Conservation (phyloP, 2,888 invertebrate genomes). For the Pollenia amentaria region DNA sequence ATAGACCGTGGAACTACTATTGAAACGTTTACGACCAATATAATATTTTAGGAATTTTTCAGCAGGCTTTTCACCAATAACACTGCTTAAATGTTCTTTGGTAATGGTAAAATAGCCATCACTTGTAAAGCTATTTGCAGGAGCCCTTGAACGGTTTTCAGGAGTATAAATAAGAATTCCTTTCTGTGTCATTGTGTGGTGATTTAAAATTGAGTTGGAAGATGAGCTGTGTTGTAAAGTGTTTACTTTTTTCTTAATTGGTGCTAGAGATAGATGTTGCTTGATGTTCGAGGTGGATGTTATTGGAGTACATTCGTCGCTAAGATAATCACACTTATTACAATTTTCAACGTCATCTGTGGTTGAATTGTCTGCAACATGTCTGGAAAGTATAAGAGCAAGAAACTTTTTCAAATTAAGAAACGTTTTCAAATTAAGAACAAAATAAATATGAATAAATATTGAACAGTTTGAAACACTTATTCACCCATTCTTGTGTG, state of each 20-base stretch:
- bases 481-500: too few relatives aligned
- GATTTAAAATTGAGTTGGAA: background rate
- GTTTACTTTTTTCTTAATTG: background rate
- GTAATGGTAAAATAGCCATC: slow-evolving; percentile 77
- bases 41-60: slow-evolving; percentile 79
- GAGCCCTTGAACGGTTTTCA: slow-evolving; percentile 12
- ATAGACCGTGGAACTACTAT: slow-evolving; percentile 79
- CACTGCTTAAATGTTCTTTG: slow-evolving; percentile 76
- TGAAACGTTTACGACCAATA: slow-evolving; percentile 78
- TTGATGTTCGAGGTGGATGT: slow-evolving; percentile 78
- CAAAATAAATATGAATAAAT: too few relatives aligned
- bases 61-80: slow-evolving; percentile 79
- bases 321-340: slow-evolving; percentile 58
- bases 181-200: slow-evolving; percentile 49
- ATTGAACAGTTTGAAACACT: too few relatives aligned
- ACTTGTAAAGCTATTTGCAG: slow-evolving; percentile 47
- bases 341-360: slow-evolving; percentile 80
- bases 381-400: slow-evolving; percentile 69
- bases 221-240: slow-evolving; percentile 4
- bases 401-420: too few relatives aligned
- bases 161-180: slow-evolving; percentile 79
- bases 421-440: too few relatives aligned
- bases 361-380: slow-evolving; percentile 78
- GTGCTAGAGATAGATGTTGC: too few relatives aligned
- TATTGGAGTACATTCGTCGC: slow-evolving; percentile 79